Evolutionary conservation across 2,113 vertebrate genomes (phyloP).

Genomic region (Ramphastos sulfuratus): DNA sequence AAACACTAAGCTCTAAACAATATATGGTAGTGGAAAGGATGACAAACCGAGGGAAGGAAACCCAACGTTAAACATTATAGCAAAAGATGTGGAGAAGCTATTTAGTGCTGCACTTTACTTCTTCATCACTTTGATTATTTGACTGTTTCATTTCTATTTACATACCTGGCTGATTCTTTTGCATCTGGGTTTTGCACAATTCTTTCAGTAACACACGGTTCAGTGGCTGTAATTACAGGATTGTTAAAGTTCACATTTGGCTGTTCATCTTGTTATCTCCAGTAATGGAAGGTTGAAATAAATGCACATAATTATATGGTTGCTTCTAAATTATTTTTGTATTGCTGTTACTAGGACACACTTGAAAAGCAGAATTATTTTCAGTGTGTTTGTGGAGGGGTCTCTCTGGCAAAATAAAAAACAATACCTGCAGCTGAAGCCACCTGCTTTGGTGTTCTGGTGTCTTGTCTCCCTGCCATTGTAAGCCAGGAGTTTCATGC

Average conservation of each 20-base stretch:
- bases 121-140: constrained; percentile 75
- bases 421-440: neutral
- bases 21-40: constrained; percentile 9
- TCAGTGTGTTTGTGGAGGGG: neutral
- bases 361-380: constrained; percentile 65
- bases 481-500: neutral
- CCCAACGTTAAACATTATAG: constrained; percentile 20
- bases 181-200: constrained; percentile 76
- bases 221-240: constrained; percentile 80
- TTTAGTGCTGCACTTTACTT: constrained; percentile 66
- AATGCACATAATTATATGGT: constrained; percentile 77
- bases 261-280: constrained; percentile 81
- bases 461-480: neutral
- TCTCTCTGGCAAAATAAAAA: constrained; percentile 57
- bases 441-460: neutral
- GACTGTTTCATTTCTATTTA: constrained; percentile 75
- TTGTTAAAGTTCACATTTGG: constrained; percentile 80
- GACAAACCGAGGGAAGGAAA: constrained; percentile 25
- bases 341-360: constrained; percentile 68
- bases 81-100: constrained; percentile 32
- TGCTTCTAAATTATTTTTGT: constrained; percentile 78
- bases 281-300: constrained; percentile 78
- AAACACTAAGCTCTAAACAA: neutral
- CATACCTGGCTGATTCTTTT: constrained; percentile 74
- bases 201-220: constrained; percentile 76